Evolutionary conservation across 1,140 invertebrate genomes (phyloP), one percentile per base, ranked within the genome.

Genomic region (Zaprionus ornatus): DNA sequence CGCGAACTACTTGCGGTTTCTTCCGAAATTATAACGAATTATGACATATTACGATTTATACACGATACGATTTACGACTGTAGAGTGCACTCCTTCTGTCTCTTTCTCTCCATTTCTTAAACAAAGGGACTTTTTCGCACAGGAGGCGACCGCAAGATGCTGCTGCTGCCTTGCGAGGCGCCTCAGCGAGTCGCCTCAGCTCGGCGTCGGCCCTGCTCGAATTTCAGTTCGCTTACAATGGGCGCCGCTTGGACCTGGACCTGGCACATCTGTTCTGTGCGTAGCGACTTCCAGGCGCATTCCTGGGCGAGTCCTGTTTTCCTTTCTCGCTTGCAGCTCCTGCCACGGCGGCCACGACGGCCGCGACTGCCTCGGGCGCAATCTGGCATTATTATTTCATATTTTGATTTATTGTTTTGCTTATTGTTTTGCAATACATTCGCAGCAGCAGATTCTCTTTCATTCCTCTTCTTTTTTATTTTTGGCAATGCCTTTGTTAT

Each of bases 11-110:
- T 88, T 87, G 85, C 70, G 68, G 69, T 76, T 71, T 71, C 42
- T 57, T 80, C 40, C 63, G 67, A 79, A 88, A 90, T 88, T 88
- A 85, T 90, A 85, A 67, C 82, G 85, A 90, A 90, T 88, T 88
- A 88, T 88, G 85, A 88, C 85, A 90, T 85, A 88, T 88, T 88
- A 85, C 81, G 85, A 88, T 88, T 90, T 90, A 88, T 90, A 62
- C 29, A 29, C 9, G 12, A 9, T 6, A 2, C 40, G 25, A 23
- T 17, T 64, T 50, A 25, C 37, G 13, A 32, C 29, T 40, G 21
- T 35, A 10, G n/a, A 48, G 7, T n/a, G 3, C 42, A 7, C 17
- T 19, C 17, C 3, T 3, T 48, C 42, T 19, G 4, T 40, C 37
- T 45, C 45, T 50, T 7, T 1, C 45, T 12, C 10, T 50, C 1